These are phyloP conservation scores for Nothura maculosa DNA, from an alignment of 2,797 vertebrate genomes.

Conservation along the genomic window DNA sequence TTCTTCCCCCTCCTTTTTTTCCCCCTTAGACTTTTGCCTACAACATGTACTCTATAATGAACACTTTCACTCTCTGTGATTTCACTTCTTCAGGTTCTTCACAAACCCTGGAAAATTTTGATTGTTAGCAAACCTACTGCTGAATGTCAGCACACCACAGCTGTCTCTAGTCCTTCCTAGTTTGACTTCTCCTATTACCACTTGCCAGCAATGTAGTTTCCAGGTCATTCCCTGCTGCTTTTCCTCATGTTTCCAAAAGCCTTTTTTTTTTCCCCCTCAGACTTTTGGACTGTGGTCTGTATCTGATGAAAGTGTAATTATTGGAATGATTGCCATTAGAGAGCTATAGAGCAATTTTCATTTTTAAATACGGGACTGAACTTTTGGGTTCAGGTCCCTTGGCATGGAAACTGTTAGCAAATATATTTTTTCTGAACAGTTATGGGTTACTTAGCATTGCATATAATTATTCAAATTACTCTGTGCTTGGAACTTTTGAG, in stretches of 20 bases:
- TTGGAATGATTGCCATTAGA: not conserved
- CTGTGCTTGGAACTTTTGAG: not conserved
- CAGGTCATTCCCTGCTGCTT: not conserved
- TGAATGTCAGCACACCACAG: not conserved
- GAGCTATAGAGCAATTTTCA: not conserved
- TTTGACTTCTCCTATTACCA: not conserved
- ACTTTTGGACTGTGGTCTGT: not conserved
- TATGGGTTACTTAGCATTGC: not conserved
- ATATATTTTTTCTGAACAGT: not conserved
- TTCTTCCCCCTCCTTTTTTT: accelerated
- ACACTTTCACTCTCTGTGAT: not conserved
- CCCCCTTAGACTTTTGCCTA: not conserved
- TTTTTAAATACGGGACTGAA: not conserved
- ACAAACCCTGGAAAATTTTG: not conserved
- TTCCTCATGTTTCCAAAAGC: not conserved
- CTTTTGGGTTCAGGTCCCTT: not conserved
- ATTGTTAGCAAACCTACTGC: not conserved
- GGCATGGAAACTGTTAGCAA: not conserved
- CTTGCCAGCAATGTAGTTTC: not conserved
- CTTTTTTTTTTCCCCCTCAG: not conserved
- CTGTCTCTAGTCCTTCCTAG: not conserved
- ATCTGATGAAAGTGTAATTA: not conserved
- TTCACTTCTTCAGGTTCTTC: not conserved
- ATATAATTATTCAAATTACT: not conserved
- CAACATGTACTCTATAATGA: not conserved